phyloP scores from a whole-genome alignment of 2,888 invertebrate species.

The Petrolisthes manimaculis region DNA sequence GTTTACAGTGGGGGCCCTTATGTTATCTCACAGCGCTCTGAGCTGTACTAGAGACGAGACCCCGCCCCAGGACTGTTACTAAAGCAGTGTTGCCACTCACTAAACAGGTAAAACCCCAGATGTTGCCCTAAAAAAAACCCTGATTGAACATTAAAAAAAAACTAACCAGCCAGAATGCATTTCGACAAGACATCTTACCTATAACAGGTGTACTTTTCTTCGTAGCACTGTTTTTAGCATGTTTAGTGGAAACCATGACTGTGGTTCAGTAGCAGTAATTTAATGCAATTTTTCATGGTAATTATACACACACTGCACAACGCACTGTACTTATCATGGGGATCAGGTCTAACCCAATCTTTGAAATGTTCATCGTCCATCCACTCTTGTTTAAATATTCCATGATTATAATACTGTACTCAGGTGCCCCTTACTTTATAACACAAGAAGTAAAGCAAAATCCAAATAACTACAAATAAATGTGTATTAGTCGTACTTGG shows the following conservation, averaged over 20 bases:
- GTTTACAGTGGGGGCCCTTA: too few species aligned
- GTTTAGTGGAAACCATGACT: neutral
- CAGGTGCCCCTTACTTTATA: neutral
- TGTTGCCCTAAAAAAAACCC: neutral
- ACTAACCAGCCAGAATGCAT: neutral
- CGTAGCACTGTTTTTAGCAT: neutral
- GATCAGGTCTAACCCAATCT: neutral
- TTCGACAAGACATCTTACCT: too few species aligned
- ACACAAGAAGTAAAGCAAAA: neutral
- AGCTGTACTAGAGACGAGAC: too few species aligned
- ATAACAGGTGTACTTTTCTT: neutral
- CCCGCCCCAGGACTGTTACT: too few species aligned
- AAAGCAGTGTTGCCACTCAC: constrained; percentile 19
- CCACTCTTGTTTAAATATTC: neutral
- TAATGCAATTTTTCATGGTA: constrained; percentile 1
- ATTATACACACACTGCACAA: neutral
- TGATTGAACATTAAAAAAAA: neutral
- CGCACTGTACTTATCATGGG: too few species aligned
- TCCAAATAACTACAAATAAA: neutral
- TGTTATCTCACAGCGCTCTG: too few species aligned
- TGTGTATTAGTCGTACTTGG: too few species aligned
- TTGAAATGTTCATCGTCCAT: neutral
- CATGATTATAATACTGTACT: neutral
- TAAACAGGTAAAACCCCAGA: neutral
- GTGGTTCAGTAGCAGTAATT: neutral